Conservation (phyloP, 1,140 invertebrate species). For the Apis dorsata region DNA sequence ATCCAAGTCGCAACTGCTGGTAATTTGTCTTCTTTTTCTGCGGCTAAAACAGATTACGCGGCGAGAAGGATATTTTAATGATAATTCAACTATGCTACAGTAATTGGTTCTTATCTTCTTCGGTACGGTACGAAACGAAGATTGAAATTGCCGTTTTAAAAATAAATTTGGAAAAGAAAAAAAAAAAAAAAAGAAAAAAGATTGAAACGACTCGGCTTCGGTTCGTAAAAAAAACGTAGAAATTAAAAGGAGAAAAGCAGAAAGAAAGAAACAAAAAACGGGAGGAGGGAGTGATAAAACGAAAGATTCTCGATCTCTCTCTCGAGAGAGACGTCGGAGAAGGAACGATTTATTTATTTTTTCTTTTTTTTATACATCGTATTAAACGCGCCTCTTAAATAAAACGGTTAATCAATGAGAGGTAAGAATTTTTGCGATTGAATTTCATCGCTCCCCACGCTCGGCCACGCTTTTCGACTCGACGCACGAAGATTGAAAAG, state of each 20-base stretch:
- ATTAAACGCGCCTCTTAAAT: neutral
- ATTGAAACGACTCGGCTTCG: neutral
- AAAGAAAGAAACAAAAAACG: neutral
- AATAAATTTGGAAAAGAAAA: neutral
- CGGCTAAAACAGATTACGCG: slow-evolving; percentile 27
- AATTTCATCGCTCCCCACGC: neutral
- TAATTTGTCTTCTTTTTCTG: slow-evolving; percentile 33
- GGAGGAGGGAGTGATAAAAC: too few species aligned
- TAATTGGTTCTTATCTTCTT: slow-evolving; percentile 48
- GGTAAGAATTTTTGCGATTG: neutral
- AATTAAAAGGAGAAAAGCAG: neutral
- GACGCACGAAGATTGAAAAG: neutral
- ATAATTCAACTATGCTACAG: slow-evolving; percentile 24
- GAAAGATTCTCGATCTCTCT: neutral
- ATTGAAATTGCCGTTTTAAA: slow-evolving; percentile 19
- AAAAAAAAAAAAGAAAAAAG: too few species aligned
- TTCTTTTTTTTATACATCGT: neutral
- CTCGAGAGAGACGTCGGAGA: neutral
- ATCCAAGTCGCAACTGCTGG: slow-evolving; percentile 26
- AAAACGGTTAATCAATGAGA: neutral
- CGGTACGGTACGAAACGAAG: neutral
- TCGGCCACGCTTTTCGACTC: neutral
- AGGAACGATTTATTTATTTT: neutral
- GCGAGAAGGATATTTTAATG: slow-evolving; percentile 27
- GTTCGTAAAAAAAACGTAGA: neutral